phyloP scores from a whole-genome alignment of 2,888 invertebrate species.

The Hetaerina titia region DNA sequence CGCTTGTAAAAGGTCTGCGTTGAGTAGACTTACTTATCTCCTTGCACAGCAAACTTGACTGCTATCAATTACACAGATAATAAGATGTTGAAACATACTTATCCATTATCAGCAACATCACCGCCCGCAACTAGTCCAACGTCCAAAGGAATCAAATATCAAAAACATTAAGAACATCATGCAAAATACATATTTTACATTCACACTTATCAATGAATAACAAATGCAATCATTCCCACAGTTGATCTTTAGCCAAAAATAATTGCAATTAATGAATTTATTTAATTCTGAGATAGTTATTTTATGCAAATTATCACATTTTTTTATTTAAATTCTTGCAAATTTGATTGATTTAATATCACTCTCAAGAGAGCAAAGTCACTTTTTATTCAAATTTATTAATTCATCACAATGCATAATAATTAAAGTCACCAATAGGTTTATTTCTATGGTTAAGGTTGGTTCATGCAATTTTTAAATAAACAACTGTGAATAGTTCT shows the following conservation, averaged over 20 bases:
- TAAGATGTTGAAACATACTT: background rate
- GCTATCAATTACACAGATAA: too few relatives aligned
- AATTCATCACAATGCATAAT: background rate
- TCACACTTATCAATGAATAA: background rate
- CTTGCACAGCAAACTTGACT: too few relatives aligned
- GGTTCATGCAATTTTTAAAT: background rate
- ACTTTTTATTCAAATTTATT: background rate
- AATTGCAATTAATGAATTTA: background rate
- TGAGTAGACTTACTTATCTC: too few relatives aligned
- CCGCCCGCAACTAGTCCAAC: background rate
- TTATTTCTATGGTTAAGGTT: background rate
- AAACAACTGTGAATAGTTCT: background rate
- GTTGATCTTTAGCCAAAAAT: slow-evolving; percentile 70
- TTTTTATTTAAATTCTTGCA: background rate
- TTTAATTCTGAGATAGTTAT: background rate
- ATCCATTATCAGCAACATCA: background rate
- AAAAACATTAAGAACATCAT: slow-evolving; percentile 23
- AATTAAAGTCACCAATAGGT: background rate
- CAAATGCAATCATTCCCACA: slow-evolving; percentile 26
- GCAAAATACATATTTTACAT: slow-evolving; percentile 23
- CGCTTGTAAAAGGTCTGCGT: too few relatives aligned
- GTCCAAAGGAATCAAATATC: slow-evolving; percentile 1
- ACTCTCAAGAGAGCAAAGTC: background rate
- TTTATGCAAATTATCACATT: background rate
- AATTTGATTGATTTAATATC: background rate